Base-by-base conservation (phyloP, 1,140 invertebrate genomes). In the Chymomyza costata region DNA sequence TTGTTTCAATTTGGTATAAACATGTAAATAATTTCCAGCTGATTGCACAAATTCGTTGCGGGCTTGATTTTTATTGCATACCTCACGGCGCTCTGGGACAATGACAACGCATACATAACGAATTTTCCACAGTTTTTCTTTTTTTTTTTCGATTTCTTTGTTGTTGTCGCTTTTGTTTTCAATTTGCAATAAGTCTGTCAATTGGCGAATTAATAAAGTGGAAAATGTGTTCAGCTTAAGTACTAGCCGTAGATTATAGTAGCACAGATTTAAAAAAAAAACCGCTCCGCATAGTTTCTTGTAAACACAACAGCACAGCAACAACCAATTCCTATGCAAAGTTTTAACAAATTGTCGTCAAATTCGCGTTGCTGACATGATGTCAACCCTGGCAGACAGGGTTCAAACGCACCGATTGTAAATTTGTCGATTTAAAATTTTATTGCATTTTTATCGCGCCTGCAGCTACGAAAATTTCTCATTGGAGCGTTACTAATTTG, bases 171-270 rank as follows among this genome's bases (percentile, higher is more conserved):
- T 78, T 76, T 78, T 78, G 71, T 78, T 78, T 78, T 80, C 78
- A 82, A 82, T 82, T 82, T 82, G 68, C 80, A 78, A 78, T 82
- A 82, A 82, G 80, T 82, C 73, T 80, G 81, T 83, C 81, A 83
- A 81, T 83, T 83, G 80, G 80, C 81, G 80, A 83, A 83, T 81
- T 83, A 83, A 83, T 80, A 83, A 83, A 83, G 56, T 83, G 80
- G 80, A 83, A 83, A 83, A 78, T 78, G 70, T 13, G 8, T 34
- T 5, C 73, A n/a, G n/a, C n/a, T n/a, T n/a, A n/a, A n/a, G n/a
- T n/a, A n/a, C n/a, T n/a, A n/a, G n/a, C n/a, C n/a, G n/a, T n/a
- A n/a, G n/a, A n/a, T n/a, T n/a, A n/a, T n/a, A n/a, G n/a, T n/a
- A n/a, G n/a, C n/a, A n/a, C n/a, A n/a, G n/a, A n/a, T n/a, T n/a